Conservation (phyloP, 2,797 vertebrate species). For the Brotula barbata region DNA sequence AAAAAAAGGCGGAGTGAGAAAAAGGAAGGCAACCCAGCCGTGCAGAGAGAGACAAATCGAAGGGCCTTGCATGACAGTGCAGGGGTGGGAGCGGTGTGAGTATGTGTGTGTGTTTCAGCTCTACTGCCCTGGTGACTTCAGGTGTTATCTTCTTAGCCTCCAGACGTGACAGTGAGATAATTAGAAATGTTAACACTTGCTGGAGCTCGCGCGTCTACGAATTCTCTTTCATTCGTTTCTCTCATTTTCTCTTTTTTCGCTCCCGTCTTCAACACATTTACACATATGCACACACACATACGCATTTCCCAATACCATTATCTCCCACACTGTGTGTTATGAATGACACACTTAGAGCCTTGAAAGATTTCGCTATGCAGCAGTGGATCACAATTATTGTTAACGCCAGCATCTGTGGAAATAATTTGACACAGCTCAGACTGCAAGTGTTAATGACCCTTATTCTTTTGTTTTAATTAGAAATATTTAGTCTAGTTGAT, state of each 20-base stretch:
- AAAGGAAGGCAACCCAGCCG: no score
- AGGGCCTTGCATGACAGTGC: conserved; percentile 30
- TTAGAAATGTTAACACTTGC: conserved; percentile 74
- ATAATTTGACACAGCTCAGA: conserved; percentile 47
- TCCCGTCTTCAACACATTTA: conserved; percentile 13
- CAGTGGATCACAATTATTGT: conserved; percentile 58
- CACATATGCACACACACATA: conserved; percentile 8
- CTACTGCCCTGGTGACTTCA: conserved; percentile 60
- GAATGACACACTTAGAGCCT: conserved; percentile 56
- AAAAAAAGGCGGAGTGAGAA: conserved; percentile 38
- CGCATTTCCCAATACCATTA: conserved; percentile 44
- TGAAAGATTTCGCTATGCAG: conserved; percentile 48
- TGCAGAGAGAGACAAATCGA: conserved; percentile 55
- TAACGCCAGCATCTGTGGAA: conserved; percentile 46
- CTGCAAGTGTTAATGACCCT: conserved; percentile 35
- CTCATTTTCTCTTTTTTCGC: conserved; percentile 34
- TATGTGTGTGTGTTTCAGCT: conserved; percentile 25
- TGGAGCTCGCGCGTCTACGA: conserved; percentile 61
- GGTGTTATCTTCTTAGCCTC: conserved; percentile 69
- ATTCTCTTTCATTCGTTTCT: conserved; percentile 44
- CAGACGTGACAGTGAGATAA: conserved; percentile 73
- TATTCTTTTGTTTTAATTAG: conserved; percentile 35
- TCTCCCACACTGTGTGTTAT: conserved; percentile 50
- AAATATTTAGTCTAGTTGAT: conserved; percentile 27
- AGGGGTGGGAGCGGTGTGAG: conserved; percentile 27